Evolutionary conservation across 2,888 invertebrate species (phyloP), one percentile per base, ranked within the genome.

Genomic region (Heliconius hortense): DNA sequence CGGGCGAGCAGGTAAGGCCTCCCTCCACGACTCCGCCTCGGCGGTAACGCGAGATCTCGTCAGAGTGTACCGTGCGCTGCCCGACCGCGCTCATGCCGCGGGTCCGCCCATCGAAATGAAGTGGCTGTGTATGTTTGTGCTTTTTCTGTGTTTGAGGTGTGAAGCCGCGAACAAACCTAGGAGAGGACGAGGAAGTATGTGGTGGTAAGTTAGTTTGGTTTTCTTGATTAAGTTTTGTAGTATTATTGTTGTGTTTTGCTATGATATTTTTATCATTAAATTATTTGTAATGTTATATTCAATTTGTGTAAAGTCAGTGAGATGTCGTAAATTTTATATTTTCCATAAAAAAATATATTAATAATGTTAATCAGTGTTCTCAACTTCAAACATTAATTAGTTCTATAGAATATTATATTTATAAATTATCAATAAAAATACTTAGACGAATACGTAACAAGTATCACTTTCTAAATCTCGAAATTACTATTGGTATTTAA

Each of bases 161-260:
- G 90, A 91, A 77, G 87, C 93, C 81, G 90, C 88, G 82, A 95
- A 95, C 87, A 96, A 96, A 87, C 95, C 95, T 83, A 96, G 96
- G 88, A 95, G 97, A 87, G 97, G 97, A 86, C 95, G 97, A 86
- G 97, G 98, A 89, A 97, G 97, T 84, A 97, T 97, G 96, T 98
- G 98, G 98, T 98, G 98, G 97, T 98, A 94, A 95, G 97, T 78
- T 39, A n/a, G 7, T 26, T 53, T 39, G 1, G 10, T 24, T 48
- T 0, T 21, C 11, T 59, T 13, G 8, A 11, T 24, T 24, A 8
- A 13, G 28, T 72, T 59, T n/a, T 21, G 10, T 48, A 31, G 26
- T 26, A 2, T 10, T 67, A 18, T 1, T 62, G 1, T 4, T 62
- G 5, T 18, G 3, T 15, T 11, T 60, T 26, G 11, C 26, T 60